Conservation (phyloP, 2,888 invertebrate species). For the Dioctria linearis region DNA sequence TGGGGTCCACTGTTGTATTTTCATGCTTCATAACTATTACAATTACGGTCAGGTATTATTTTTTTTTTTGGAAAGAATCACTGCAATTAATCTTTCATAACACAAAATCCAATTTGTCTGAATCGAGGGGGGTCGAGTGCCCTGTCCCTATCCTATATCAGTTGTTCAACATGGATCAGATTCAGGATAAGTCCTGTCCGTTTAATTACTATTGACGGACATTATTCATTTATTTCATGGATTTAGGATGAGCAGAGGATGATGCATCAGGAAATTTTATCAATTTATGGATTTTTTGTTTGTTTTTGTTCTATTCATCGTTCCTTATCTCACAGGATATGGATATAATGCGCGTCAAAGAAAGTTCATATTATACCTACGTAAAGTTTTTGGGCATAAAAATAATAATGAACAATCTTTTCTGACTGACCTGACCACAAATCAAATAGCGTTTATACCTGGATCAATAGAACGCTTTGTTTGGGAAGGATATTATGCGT, state of each 20-base stretch:
- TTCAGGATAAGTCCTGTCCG: too few relatives aligned
- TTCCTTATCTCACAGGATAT: too few relatives aligned
- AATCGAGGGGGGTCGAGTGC: too few relatives aligned
- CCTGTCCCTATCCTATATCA: too few relatives aligned
- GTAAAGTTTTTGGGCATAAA: too few relatives aligned
- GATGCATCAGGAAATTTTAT: conserved; percentile 15
- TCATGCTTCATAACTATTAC: background rate
- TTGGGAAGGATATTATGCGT: background rate
- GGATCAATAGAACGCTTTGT: background rate
- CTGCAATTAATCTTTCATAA: conserved; percentile 45
- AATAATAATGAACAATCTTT: too few relatives aligned
- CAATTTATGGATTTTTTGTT: background rate
- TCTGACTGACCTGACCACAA: too few relatives aligned
- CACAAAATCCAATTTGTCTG: conserved; percentile 6
- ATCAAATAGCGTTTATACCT: background rate
- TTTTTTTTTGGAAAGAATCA: conserved; percentile 7
- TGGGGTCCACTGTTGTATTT: background rate
- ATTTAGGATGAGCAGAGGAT: background rate
- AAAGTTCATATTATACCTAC: background rate
- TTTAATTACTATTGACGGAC: conserved; percentile 40
- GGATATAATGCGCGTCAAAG: background rate
- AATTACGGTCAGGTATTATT: conserved; percentile 1
- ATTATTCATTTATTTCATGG: conserved; percentile 45
- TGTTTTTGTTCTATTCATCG: too few relatives aligned
- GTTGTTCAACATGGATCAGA: too few relatives aligned